Conservation (phyloP, 1,140 invertebrate genomes). For the Tetranychus urticae region DNA sequence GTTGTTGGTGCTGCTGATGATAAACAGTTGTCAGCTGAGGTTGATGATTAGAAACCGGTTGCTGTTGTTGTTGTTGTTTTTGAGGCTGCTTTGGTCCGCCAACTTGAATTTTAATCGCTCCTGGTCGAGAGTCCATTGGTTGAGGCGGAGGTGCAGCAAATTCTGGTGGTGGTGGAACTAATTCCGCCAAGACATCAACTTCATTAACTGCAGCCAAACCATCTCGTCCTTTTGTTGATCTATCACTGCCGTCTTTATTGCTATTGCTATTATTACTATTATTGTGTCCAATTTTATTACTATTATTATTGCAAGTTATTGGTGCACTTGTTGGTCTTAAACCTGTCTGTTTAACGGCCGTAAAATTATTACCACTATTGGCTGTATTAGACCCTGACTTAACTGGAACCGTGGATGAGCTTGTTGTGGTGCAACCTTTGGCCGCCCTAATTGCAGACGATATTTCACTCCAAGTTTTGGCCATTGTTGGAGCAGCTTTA, state of each 20-base stretch:
- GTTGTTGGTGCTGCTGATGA: background rate
- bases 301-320: background rate
- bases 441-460: background rate
- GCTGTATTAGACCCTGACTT: background rate
- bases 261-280: background rate
- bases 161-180: conserved; percentile 16
- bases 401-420: background rate
- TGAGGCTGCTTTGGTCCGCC: background rate
- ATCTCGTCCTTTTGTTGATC: background rate
- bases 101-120: background rate
- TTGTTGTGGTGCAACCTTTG: background rate
- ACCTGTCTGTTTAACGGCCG: background rate
- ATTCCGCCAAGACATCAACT: conserved; percentile 13
- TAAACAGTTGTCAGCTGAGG: background rate
- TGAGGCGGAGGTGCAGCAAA: conserved; percentile 13
- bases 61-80: background rate
- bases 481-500: conserved; percentile 1
- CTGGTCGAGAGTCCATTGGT: background rate
- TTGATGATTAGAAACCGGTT: background rate
- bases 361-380: background rate
- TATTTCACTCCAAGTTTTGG: conserved; percentile 4
- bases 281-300: too few relatives aligned
- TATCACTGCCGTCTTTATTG: conserved; percentile 3
- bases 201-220: conserved; percentile 14
- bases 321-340: background rate